Evolutionary conservation across 2,888 invertebrate genomes (phyloP).

Genomic region (Eumerus sabulonum): DNA sequence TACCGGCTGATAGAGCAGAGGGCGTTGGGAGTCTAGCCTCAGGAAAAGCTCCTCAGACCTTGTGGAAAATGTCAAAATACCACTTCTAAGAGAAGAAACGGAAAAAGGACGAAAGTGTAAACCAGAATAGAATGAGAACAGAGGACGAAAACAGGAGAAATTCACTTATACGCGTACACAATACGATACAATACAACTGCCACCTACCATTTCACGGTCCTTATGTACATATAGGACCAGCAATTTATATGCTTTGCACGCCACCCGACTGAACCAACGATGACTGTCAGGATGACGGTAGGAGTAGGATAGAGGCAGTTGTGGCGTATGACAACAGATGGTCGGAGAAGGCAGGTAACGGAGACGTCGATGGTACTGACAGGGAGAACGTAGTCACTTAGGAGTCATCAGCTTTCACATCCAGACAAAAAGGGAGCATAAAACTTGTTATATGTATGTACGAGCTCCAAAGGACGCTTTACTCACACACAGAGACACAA

Average conservation of each 20-base stretch:
- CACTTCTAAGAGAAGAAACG: conserved; percentile 8
- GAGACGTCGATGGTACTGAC: not conserved
- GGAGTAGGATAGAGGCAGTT: no score
- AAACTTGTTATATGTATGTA: conserved; percentile 1
- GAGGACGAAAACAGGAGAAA: conserved; percentile 40
- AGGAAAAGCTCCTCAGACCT: conserved; percentile 31
- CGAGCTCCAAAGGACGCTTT: no score
- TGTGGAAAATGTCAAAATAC: not conserved
- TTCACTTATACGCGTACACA: conserved; percentile 23
- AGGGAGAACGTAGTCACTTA: conserved; percentile 47
- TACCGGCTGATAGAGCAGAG: no score
- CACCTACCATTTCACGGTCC: not conserved
- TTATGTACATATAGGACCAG: conserved; percentile 12
- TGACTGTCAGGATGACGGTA: no score
- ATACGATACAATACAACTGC: no score
- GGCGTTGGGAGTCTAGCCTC: no score
- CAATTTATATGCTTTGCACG: conserved; percentile 3
- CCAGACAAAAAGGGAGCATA: conserved; percentile 64
- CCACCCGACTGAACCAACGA: no score
- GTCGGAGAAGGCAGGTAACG: no score
- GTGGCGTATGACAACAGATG: no score
- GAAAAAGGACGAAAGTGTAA: conserved; percentile 22
- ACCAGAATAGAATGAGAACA: not conserved
- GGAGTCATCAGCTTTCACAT: conserved; percentile 63
- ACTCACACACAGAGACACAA: no score